A percentile compares a stretch with the other conserved stretches of the same genome.
Evolutionary conservation across 2,888 invertebrate species (phyloP).

Genomic region (Dyspetes luteomarginatus): DNA sequence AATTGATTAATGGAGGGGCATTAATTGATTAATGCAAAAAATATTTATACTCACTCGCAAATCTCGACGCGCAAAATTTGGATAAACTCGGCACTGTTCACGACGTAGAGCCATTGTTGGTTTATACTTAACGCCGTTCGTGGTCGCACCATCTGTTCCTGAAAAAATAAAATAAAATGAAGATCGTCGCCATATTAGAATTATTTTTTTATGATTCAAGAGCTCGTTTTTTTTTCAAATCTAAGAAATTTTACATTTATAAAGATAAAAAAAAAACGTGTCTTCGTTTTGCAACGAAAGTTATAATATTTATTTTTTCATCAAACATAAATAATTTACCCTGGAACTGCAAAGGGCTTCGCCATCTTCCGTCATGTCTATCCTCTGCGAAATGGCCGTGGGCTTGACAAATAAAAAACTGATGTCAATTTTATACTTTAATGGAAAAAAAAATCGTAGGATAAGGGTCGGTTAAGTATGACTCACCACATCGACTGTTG

Average conservation of each 20-base stretch:
- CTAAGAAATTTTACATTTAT: too few species aligned
- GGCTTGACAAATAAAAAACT: constrained; percentile 38
- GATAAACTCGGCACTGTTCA: constrained; percentile 87
- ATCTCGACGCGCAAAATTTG: constrained; percentile 90
- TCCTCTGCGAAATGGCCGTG: constrained; percentile 51
- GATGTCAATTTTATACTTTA: background rate
- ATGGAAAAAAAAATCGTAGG: background rate
- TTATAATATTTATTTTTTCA: background rate
- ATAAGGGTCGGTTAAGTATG: background rate
- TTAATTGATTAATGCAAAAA: too few species aligned
- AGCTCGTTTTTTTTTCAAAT: background rate
- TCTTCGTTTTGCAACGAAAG: too few species aligned
- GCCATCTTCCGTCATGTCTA: constrained; percentile 52
- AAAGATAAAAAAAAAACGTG: too few species aligned
- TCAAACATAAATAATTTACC: constrained; percentile 56
- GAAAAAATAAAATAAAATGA: background rate
- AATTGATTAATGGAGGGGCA: too few species aligned
- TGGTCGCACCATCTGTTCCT: constrained; percentile 85
- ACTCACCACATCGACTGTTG: constrained; percentile 66
- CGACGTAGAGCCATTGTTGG: constrained; percentile 87
- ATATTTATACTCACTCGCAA: constrained; percentile 85
- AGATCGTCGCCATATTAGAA: too few species aligned
- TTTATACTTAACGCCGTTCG: constrained; percentile 85
- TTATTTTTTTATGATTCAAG: background rate
- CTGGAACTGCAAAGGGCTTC: constrained; percentile 65